Base-by-base conservation (phyloP, 2,113 vertebrate genomes). In the Girardinichthys multiradiatus region DNA sequence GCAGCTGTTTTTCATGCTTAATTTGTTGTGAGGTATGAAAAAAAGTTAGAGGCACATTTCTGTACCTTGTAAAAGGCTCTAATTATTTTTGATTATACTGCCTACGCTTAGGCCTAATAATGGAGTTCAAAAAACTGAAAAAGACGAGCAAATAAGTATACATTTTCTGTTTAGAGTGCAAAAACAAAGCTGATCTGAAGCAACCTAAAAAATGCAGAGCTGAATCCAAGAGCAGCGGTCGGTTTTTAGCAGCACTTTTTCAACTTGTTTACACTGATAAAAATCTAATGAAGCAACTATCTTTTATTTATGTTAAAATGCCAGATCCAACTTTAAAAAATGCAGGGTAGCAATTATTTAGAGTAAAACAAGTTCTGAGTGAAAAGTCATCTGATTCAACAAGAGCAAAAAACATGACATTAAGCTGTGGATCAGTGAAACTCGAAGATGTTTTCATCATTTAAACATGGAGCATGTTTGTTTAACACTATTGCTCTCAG, bases 261-360 rank as follows among this genome's bases (percentile, higher is more conserved):
- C n/a, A 0, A 30, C 72, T 79, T 76, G 79, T 84, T 84, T 68
- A 65, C 77, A 35, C 27, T 14, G 21, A 82, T 89, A 62, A 86
- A 90, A 89, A 85, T 72, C 61, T 33, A 77, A 89, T 62, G 82
- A 76, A 61, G 33, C 58, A 10, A 60, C 31, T 26, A 27, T 91
- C 0, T 95, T 94, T 87, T 96, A 96, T 90, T 96, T 92, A 86
- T 97, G 95, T 92, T 65, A 81, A 80, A 89, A 83, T 66, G 71
- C 65, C 67, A 68, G 61, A 57, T 65, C 21, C 19, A 77, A 68
- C 69, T 13, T 75, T 76, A 76, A 68, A 67, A 83, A 77, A 59
- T 93, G 94, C 94, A 92, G 82, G 89, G 88, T 75, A 95, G 95
- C 74, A 76, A 85, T 85, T 64, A 78, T 83, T 90, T 63, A 79